Evolutionary conservation across 2,888 invertebrate genomes (phyloP).

Genomic region (Balanococcus diminutus): DNA sequence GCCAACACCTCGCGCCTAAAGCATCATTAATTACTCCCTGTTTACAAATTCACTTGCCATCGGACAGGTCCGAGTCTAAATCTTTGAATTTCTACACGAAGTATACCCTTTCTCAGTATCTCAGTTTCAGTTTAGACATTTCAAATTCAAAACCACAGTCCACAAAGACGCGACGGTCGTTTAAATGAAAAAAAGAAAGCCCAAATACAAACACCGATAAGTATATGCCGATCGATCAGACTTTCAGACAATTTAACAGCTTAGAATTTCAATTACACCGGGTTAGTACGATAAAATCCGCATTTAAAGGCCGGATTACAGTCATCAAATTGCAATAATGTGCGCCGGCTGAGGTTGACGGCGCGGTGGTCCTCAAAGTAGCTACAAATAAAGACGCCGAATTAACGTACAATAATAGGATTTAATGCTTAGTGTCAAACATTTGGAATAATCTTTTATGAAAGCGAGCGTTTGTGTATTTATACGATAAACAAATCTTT

Average conservation of each 20-base stretch:
- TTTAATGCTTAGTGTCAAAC: slow-evolving; percentile 16
- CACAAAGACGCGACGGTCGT: too few relatives aligned
- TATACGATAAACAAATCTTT: slow-evolving; percentile 15
- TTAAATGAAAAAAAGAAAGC: neutral
- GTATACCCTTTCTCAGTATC: too few relatives aligned
- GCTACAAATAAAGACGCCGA: neutral
- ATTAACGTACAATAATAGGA: slow-evolving; percentile 35
- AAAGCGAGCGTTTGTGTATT: neutral
- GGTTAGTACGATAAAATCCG: neutral
- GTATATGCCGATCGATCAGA: neutral
- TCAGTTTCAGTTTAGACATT: neutral
- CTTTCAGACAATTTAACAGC: slow-evolving; percentile 4
- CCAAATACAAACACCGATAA: neutral
- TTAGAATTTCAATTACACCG: neutral
- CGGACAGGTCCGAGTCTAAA: neutral
- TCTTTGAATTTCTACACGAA: too few relatives aligned
- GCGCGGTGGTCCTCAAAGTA: neutral
- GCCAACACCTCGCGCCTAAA: neutral
- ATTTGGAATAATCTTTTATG: neutral
- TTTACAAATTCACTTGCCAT: neutral
- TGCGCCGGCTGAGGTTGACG: neutral
- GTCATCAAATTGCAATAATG: slow-evolving; percentile 8
- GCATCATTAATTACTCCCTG: neutral
- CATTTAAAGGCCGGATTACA: slow-evolving; percentile 23
- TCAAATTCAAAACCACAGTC: neutral